Base-by-base conservation (phyloP, 2,113 vertebrate species). In the Rhineura floridana region DNA sequence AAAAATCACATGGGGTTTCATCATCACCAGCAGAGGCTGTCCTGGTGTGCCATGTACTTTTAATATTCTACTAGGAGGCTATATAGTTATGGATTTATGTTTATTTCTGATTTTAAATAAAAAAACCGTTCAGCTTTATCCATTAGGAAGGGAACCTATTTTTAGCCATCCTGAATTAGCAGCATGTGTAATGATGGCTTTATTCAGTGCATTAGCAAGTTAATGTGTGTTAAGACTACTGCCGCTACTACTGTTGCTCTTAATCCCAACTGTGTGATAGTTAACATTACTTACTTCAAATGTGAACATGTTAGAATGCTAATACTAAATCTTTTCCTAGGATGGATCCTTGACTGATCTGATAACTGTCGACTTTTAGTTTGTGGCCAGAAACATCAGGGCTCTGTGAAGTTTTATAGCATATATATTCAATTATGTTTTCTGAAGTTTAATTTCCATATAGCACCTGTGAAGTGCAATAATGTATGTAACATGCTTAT, bases 81-180 rank as follows among this genome's bases (percentile, higher is more conserved):
- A 88, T 33, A 73, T 86, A 59, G 86, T n/a, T 42, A 91, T 46
- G 63, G 81, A 87, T 87, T 76, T 94, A 67, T 77, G 76, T 67
- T 91, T 91, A 62, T 91, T 93, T 88, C 78, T 91, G 91, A 91
- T 91, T 84, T 79, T 30, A 62, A 89, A 84, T 93, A 59, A 83
- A 84, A 88, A 91, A 92, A 11, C 55, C 62, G 33, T 87, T 86
- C 39, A 85, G 6, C 85, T 23, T 67, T 76, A 25, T 82, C 79
- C 63, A 55, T 90, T 89, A 90, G 67, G 75, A 91, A 46, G 72
- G 81, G 55, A 87, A 63, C 15, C n/a, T 2, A 2, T 92, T 93
- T 90, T 84, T 75, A 33, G 69, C 93, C 33, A 36, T 69, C 65
- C 6, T 88, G 87, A 93, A 89, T 93, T 94, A 23, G 62, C 75